A percentile compares a stretch with the other conserved stretches of the same genome.
phyloP scores from a whole-genome alignment of 2,888 invertebrate species.

The Lycaena phlaeas region DNA sequence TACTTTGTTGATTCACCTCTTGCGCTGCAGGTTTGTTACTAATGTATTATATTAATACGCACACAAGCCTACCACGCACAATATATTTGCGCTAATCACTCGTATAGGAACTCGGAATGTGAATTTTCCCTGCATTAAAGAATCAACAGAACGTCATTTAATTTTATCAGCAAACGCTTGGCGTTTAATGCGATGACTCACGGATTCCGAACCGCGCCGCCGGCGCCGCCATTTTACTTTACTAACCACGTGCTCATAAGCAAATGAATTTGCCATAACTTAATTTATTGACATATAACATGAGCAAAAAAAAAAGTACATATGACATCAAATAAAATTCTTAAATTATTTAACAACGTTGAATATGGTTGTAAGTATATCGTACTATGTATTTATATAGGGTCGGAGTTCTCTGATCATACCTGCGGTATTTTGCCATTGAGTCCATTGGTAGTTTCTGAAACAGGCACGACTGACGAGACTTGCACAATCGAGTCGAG shows the following conservation, averaged over 20 bases:
- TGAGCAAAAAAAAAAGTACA: neutral
- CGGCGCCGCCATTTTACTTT: conserved; percentile 61
- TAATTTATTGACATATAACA: conserved; percentile 6
- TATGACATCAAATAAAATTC: neutral
- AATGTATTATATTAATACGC: neutral
- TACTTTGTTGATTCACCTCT: neutral
- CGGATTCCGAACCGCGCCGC: conserved; percentile 21
- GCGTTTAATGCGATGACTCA: conserved; percentile 27
- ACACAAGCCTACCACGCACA: neutral
- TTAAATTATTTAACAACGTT: neutral
- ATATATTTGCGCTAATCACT: neutral
- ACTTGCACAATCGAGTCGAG: conserved; percentile 1
- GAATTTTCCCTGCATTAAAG: neutral
- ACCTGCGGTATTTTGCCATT: conserved; percentile 61
- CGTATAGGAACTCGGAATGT: neutral
- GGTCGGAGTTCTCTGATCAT: conserved; percentile 19
- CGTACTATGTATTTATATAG: neutral
- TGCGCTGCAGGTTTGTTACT: neutral
- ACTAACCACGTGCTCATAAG: conserved; percentile 54
- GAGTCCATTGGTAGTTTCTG: conserved; percentile 32
- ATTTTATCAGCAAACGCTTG: conserved; percentile 26
- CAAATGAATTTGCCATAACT: conserved; percentile 15
- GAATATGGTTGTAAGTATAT: neutral
- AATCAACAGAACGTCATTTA: conserved; percentile 1
- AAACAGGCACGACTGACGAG: conserved; percentile 15